Evolutionary conservation across 2,888 invertebrate species (phyloP).

Genomic region (Bembecia ichneumoniformis): DNA sequence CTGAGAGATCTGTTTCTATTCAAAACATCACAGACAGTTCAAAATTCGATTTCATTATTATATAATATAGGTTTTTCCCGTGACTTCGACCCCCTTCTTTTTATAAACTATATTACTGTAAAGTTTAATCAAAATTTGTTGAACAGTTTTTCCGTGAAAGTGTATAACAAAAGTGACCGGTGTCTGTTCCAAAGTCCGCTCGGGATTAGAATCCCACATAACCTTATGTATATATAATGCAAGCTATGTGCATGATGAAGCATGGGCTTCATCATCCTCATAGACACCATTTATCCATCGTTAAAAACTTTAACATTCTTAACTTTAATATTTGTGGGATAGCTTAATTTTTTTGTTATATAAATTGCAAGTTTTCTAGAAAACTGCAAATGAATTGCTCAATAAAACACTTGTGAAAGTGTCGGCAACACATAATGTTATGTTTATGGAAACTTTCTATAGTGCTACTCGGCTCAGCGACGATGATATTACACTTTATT

Average conservation of each 20-base stretch:
- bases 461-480: slow-evolving; percentile 23
- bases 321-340: not conserved
- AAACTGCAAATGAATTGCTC: slow-evolving; percentile 23
- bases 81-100: not conserved
- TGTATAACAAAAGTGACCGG: no score
- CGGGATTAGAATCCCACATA: no score
- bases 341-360: not conserved
- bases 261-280: no score
- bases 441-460: slow-evolving; percentile 40
- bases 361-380: not conserved
- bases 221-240: no score
- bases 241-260: no score
- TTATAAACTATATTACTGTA: not conserved
- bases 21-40: no score
- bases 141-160: no score
- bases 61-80: no score
- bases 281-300: no score
- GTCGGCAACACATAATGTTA: slow-evolving; percentile 20
- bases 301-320: not conserved
- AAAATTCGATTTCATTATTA: no score
- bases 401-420: slow-evolving; percentile 43
- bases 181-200: no score
- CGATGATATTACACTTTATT: slow-evolving; percentile 7
- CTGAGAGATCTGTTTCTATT: slow-evolving; percentile 52
- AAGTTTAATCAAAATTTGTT: no score